Evolutionary conservation across 2,888 invertebrate genomes (phyloP).

Genomic region (Empis stercorea): DNA sequence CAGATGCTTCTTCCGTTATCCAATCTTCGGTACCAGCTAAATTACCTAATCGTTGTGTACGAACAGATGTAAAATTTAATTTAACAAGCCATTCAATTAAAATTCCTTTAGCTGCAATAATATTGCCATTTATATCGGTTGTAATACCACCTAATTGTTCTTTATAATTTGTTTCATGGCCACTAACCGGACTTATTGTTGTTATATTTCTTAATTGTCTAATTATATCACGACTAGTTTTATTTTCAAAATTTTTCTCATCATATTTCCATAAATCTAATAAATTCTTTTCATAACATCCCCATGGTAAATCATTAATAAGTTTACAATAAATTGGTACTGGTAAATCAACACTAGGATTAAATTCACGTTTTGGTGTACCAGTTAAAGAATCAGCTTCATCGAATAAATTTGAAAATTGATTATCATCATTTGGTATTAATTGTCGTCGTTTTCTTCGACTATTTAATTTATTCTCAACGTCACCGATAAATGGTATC

Average conservation of each 20-base stretch:
- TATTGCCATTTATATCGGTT: constrained; percentile 45
- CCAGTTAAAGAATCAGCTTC: constrained; percentile 5
- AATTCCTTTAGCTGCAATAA: constrained; percentile 49
- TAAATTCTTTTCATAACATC: constrained; percentile 51
- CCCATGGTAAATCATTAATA: constrained; percentile 44
- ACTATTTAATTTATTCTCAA: not conserved
- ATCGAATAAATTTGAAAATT: constrained; percentile 9
- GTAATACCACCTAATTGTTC: constrained; percentile 48
- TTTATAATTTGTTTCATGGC: constrained; percentile 50
- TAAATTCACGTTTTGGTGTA: constrained; percentile 28
- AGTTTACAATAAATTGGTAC: constrained; percentile 50
- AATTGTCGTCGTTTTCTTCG: not conserved
- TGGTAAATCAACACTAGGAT: constrained; percentile 45
- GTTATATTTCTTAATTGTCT: constrained; percentile 43
- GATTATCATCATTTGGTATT: not conserved
- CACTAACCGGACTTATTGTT: constrained; percentile 48
- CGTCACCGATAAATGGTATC: constrained; percentile 10
- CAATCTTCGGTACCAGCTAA: constrained; percentile 62
- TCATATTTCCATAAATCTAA: constrained; percentile 59
- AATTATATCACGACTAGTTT: constrained; percentile 49
- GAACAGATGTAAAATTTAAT: constrained; percentile 53
- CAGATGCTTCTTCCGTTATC: constrained; percentile 42
- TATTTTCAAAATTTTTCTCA: constrained; percentile 37
- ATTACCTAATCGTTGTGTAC: constrained; percentile 54
- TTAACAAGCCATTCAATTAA: constrained; percentile 50